phyloP scores from a whole-genome alignment of 2,797 vertebrate genomes.

The Squalus acanthias region DNA sequence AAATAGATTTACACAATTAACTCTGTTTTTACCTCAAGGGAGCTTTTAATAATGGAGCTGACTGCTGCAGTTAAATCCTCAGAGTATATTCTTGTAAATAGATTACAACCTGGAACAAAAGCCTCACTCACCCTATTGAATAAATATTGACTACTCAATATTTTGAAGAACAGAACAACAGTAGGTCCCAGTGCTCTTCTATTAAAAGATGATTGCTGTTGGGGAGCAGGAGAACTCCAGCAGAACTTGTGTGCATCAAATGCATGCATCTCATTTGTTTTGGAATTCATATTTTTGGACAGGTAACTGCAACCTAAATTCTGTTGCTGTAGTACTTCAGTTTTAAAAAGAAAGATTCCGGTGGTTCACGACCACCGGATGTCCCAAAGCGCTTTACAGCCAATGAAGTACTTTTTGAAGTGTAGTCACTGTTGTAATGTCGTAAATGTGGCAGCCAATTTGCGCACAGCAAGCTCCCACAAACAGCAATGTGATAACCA shows the following conservation, averaged over 20 bases:
- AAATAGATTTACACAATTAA: background rate
- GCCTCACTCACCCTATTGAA: background rate
- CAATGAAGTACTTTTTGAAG: too few relatives aligned
- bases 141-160: background rate
- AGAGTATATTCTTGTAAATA: background rate
- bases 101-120: background rate
- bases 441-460: too few relatives aligned
- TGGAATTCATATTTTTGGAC: background rate
- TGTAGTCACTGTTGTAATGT: too few relatives aligned
- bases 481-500: too few relatives aligned
- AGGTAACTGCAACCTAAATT: background rate
- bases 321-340: background rate
- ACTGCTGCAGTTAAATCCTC: constrained; percentile 4
- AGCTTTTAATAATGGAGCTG: constrained; percentile 1
- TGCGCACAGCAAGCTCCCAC: too few relatives aligned
- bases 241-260: background rate
- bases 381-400: too few relatives aligned
- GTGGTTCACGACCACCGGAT: too few relatives aligned
- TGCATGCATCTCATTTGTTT: background rate
- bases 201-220: background rate
- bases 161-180: background rate
- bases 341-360: background rate
- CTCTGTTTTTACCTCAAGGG: constrained; percentile 8
- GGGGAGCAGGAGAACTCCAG: background rate
- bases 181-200: background rate